Base-by-base conservation (phyloP, 2,797 vertebrate genomes). In the Lacerta agilis region DNA sequence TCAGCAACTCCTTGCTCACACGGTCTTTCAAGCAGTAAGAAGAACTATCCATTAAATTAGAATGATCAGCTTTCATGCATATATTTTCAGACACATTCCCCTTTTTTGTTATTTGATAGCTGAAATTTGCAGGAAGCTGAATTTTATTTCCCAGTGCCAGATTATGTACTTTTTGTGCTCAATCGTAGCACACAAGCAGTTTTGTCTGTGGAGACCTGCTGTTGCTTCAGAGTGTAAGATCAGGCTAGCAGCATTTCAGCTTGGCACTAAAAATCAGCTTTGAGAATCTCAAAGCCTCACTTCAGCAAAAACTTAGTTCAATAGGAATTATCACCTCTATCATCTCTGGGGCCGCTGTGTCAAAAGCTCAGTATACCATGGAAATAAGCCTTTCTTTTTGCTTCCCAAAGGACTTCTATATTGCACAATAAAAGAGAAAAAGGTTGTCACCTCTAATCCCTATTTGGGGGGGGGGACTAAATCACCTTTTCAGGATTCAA, bases 401-500 rank as follows among this genome's bases (percentile, higher is more conserved):
- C 38, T 87, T 76, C 41, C 58, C 86, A 77, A 76, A 77, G 23
- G 61, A 20, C 23, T 79, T 85, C 84, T 0, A 6, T 87, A 92
- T 86, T 83, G 7, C 4, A 45, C 29, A 82, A 88, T 76, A 87
- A 9, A 87, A 67, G 33, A 73, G 18, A 89, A 86, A 25, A 82
- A 36, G 38, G 0, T 33, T 73, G 82, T 91, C 58, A 20, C 33
- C 27, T 75, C 64, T 82, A 89, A 75, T 89, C 58, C 71, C 25
- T 38, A 55, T 85, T 69, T 89, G 86, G 20, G 20, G 18, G 18
- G 1, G 20, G 49, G 67, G 55, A 43, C 41, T 29, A 87, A 76
- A 76, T n/a, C 58, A 66, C 41, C 38, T 76, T 76, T 87, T 76
- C 11, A 36, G 29, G 72, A 73, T 82, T 89, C 75, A 79, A 93